These are phyloP conservation scores for Protonemura montana DNA, from an alignment of 2,888 invertebrate genomes.

Conservation along the genomic window DNA sequence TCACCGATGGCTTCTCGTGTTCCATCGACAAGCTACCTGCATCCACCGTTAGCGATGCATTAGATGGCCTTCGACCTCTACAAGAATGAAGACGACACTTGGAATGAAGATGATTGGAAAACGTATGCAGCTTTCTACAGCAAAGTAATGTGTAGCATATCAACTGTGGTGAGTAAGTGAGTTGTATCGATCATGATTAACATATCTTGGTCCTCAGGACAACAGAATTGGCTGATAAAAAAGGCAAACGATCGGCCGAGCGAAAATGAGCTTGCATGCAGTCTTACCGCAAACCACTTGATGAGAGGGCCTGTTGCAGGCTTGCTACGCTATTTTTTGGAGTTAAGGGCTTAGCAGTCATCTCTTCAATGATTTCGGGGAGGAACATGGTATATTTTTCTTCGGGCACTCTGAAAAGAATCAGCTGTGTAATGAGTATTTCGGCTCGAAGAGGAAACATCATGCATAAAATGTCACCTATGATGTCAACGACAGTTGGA, in stretches of 20 bases:
- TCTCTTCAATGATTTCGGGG: slow-evolving; percentile 64
- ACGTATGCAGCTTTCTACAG: not conserved
- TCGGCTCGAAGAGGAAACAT: not conserved
- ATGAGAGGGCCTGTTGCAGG: slow-evolving; percentile 48
- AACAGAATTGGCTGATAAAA: not conserved
- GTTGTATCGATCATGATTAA: not conserved
- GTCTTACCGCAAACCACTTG: slow-evolving; percentile 55
- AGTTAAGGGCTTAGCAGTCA: slow-evolving; percentile 54
- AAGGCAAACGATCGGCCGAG: not conserved
- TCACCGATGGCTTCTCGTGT: slow-evolving; percentile 13
- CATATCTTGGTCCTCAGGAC: slow-evolving; percentile 7
- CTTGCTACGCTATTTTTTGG: slow-evolving; percentile 48
- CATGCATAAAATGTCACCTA: not conserved
- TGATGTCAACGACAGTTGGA: not conserved
- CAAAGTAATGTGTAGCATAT: not conserved
- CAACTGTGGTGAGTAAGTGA: not conserved
- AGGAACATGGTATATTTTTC: slow-evolving; percentile 64
- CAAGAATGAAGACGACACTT: slow-evolving; percentile 8
- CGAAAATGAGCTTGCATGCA: slow-evolving; percentile 24
- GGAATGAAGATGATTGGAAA: not conserved
- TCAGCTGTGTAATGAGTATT: not conserved
- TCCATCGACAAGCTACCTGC: not conserved
- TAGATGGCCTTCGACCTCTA: slow-evolving; percentile 19
- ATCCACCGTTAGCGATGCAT: not conserved
- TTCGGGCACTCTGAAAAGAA: slow-evolving; percentile 61